Percentiles rank a stretch among this genome's conserved stretches.
These are phyloP conservation scores for Macquaria ambigua DNA, from an alignment of 2,113 vertebrate species.

Conservation along the genomic window DNA sequence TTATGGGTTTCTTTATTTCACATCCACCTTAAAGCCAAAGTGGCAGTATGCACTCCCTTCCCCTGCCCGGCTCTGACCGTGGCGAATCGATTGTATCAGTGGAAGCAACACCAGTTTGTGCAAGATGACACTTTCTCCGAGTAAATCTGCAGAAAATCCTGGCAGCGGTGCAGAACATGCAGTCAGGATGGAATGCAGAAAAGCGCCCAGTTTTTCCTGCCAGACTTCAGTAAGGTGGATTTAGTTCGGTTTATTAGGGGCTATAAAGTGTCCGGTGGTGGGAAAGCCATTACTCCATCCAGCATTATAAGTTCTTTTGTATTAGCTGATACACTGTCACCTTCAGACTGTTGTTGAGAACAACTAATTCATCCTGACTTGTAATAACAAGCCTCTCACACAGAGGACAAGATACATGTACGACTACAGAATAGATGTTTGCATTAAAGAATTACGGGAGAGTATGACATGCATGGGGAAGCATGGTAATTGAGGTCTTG, in stretches of 20 bases:
- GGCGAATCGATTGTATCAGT: conserved; percentile 89
- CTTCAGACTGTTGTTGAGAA: conserved; percentile 15
- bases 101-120: conserved; percentile 88
- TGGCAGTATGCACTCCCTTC: conserved; percentile 67
- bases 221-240: conserved; percentile 77
- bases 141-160: conserved; percentile 88
- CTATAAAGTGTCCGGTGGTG: conserved; percentile 77
- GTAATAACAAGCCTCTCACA: conserved; percentile 17
- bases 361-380: conserved; percentile 14
- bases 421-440: conserved; percentile 3
- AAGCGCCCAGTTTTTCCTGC: conserved; percentile 54
- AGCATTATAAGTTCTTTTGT: conserved; percentile 37
- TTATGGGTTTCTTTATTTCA: conserved; percentile 79
- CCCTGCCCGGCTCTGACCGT: conserved; percentile 79
- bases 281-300: conserved; percentile 76
- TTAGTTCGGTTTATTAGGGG: conserved; percentile 79
- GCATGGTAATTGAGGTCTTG: conserved; percentile 39
- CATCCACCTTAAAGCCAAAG: conserved; percentile 72
- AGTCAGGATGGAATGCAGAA: conserved; percentile 76
- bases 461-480: conserved; percentile 35
- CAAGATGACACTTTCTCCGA: conserved; percentile 88
- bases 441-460: conserved; percentile 1
- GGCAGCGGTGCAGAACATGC: conserved; percentile 76
- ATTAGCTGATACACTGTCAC: conserved; percentile 37
- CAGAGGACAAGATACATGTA: not conserved